These are phyloP conservation scores for Stegodyphus dumicola DNA, from an alignment of 1,140 invertebrate genomes.

Conservation along the genomic window DNA sequence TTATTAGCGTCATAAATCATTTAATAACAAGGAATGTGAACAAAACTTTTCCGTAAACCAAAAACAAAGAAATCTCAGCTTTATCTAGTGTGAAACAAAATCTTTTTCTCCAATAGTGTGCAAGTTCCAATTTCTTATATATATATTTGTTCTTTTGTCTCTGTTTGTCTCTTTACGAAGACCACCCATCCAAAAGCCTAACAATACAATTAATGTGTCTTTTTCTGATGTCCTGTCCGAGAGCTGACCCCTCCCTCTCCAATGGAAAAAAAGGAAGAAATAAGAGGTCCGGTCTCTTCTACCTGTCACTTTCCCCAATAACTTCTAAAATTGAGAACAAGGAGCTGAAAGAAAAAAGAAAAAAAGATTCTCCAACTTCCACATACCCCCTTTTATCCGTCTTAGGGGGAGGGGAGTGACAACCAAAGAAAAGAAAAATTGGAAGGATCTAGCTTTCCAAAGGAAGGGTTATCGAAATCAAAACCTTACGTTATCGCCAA, in stretches of 20 bases:
- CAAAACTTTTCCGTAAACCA: slow-evolving; percentile 30
- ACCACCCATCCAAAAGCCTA: slow-evolving; percentile 58
- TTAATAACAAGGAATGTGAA: slow-evolving; percentile 37
- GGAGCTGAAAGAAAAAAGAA: slow-evolving; percentile 33
- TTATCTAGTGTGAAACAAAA: background rate
- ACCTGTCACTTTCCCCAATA: slow-evolving; percentile 59
- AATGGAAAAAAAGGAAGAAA: slow-evolving; percentile 24
- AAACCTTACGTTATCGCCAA: slow-evolving; percentile 2
- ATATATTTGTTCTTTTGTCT: slow-evolving; percentile 61
- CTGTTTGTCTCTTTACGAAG: slow-evolving; percentile 29
- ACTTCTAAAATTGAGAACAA: slow-evolving; percentile 61
- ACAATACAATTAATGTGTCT: slow-evolving; percentile 62
- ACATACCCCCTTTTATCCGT: background rate
- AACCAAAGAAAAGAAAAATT: slow-evolving; percentile 55
- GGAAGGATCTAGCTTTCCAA: slow-evolving; percentile 32
- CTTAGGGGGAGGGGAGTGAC: background rate
- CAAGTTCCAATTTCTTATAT: slow-evolving; percentile 56
- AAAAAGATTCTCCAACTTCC: background rate
- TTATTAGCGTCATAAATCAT: slow-evolving; percentile 42
- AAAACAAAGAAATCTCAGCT: slow-evolving; percentile 17
- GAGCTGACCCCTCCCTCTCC: slow-evolving; percentile 16
- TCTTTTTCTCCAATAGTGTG: slow-evolving; percentile 12
- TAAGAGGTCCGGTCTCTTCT: slow-evolving; percentile 47
- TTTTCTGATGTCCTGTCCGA: slow-evolving; percentile 56
- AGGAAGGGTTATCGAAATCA: slow-evolving; percentile 39